Base-by-base conservation (phyloP, 2,888 invertebrate species). In the Limnephilus marmoratus region DNA sequence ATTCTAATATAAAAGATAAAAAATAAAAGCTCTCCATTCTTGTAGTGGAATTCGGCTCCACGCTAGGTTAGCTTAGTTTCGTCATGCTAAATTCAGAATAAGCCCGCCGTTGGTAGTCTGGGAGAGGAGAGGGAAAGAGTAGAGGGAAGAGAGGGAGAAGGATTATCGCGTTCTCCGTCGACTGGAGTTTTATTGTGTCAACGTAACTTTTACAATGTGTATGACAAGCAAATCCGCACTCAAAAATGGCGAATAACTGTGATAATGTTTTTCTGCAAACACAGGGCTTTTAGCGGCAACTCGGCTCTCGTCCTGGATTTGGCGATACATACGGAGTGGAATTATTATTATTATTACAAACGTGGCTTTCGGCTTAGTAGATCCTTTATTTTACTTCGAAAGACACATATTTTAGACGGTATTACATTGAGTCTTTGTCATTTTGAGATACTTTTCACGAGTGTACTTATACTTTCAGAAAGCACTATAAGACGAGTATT, bases 181-280 rank as follows among this genome's bases (percentile, higher is more conserved):
- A 41, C 83, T 34, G 37, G 37, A 83, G 83, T 83, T 83, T 83
- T 83, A 83, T 83, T 83, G 83, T 83, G 83, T 41, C 83, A 83
- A 83, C 83, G 37, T 41, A 83, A 83, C 83, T 24, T 83, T 83
- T 83, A 83, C 83, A 83, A 12, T 41, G 83, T 83, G 83, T 83
- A 83, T 83, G 83, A 83, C 83, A 83, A 83, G 83, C 83, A 83
- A 83, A 83, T 83, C 83, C 83, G 83, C 83, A 83, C 83, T 83
- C 83, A 37, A 83, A 83, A 83, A 83, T 83, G 34, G 83, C 83
- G 83, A 83, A 83, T 83, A 37, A 68, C 41, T 83, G 83, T 41
- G 83, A 83, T 83, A 83, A 83, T 41, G 68, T 68, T 68, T 68
- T 68, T 68, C 68, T 68, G 68, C 68, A 68, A 68, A 68, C 41